phyloP scores from a whole-genome alignment of 2,797 vertebrate genomes.

The Bradypodion ventrale region DNA sequence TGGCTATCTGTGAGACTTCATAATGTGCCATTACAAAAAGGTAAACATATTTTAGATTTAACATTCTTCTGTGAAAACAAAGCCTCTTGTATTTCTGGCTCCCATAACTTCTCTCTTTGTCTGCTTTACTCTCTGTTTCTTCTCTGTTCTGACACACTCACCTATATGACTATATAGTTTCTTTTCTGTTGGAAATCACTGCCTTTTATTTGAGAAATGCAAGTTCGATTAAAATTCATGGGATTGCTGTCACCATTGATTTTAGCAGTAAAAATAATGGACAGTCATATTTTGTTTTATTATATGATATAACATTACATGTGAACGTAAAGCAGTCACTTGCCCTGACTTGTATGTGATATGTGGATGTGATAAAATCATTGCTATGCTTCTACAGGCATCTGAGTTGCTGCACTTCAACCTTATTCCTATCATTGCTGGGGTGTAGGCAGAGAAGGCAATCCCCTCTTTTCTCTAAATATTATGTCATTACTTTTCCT shows the following conservation, averaged over 20 bases:
- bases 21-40: neutral
- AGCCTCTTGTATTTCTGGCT: neutral
- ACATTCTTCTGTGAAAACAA: neutral
- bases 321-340: slow-evolving; percentile 33
- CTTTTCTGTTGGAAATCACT: slow-evolving; percentile 43
- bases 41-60: neutral
- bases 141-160: neutral
- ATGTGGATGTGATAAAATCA: slow-evolving; percentile 25
- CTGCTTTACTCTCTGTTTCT: neutral
- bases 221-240: slow-evolving; percentile 55
- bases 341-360: slow-evolving; percentile 28
- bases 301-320: slow-evolving; percentile 35
- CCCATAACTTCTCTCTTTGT: no score
- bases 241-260: slow-evolving; percentile 48
- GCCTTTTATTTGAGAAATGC: slow-evolving; percentile 60
- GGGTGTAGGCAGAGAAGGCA: neutral
- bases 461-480: neutral
- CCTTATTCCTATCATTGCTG: neutral
- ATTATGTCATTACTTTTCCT: neutral
- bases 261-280: slow-evolving; percentile 67
- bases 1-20: neutral
- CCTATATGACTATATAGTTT: neutral
- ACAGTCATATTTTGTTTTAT: slow-evolving; percentile 50
- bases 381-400: neutral
- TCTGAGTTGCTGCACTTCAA: slow-evolving; percentile 13